Evolutionary conservation across 1,140 invertebrate species (phyloP).

Genomic region (Geopemphigus sp.): DNA sequence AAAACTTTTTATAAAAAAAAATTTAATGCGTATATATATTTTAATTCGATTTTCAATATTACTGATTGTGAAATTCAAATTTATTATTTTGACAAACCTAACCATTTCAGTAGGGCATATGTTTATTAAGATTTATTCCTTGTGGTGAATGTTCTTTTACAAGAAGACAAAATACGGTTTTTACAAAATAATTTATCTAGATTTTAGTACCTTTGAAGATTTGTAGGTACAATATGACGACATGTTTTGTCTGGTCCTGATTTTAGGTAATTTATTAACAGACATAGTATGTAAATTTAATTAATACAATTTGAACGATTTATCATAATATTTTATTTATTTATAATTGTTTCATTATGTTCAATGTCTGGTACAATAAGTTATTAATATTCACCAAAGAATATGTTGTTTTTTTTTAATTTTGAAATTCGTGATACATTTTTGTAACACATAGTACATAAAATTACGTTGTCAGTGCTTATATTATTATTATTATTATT

Average conservation of each 20-base stretch:
- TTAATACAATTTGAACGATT: background rate
- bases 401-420: conserved; percentile 14
- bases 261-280: conserved; percentile 37
- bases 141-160: conserved; percentile 27
- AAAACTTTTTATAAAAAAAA: background rate
- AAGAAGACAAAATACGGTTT: conserved; percentile 16
- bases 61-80: conserved; percentile 26
- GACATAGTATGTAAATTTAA: conserved; percentile 11
- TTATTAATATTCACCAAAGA: conserved; percentile 8
- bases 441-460: conserved; percentile 26
- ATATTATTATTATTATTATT: conserved; percentile 22
- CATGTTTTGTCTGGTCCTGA: conserved; percentile 23
- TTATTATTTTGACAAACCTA: conserved; percentile 37
- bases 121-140: conserved; percentile 24
- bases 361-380: conserved; percentile 25
- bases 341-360: conserved; percentile 27
- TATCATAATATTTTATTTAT: background rate
- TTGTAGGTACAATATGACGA: conserved; percentile 25
- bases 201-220: conserved; percentile 16
- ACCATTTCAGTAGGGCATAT: conserved; percentile 27
- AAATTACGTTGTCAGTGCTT: conserved; percentile 30
- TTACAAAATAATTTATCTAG: conserved; percentile 44
- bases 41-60: conserved; percentile 31
- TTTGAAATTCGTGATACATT: conserved; percentile 22
- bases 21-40: background rate